A percentile compares a stretch with the other conserved stretches of the same genome.
phyloP scores from a whole-genome alignment of 2,888 invertebrate genomes.

The Eristalis tenax region DNA sequence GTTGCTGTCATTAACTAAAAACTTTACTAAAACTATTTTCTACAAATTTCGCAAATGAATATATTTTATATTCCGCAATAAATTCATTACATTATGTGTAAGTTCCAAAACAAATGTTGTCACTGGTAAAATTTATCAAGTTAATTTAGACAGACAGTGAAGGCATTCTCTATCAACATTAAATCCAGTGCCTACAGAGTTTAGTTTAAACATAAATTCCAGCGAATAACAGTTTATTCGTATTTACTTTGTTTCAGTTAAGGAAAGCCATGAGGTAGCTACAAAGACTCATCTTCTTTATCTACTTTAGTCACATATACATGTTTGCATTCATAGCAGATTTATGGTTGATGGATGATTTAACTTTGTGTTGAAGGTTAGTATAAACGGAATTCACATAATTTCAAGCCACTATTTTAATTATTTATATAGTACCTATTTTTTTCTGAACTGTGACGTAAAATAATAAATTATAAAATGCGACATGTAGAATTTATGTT shows the following conservation, averaged over 20 bases:
- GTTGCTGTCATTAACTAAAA: too few species aligned
- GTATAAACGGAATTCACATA: too few species aligned
- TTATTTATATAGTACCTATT: too few species aligned
- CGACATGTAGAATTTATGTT: not conserved
- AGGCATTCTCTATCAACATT: not conserved
- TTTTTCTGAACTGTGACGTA: too few species aligned
- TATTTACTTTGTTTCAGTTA: not conserved
- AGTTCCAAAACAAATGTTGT: not conserved
- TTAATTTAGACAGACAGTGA: not conserved
- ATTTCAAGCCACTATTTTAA: too few species aligned
- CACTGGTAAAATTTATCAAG: not conserved
- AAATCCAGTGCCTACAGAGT: not conserved
- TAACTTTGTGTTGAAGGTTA: too few species aligned
- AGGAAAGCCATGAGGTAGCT: not conserved
- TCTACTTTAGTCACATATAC: not conserved
- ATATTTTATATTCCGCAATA: too few species aligned
- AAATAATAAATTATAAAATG: too few species aligned
- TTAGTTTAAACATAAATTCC: not conserved
- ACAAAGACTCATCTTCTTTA: not conserved
- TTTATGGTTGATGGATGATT: not conserved
- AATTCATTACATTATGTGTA: not conserved
- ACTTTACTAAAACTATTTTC: too few species aligned
- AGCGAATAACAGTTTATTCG: not conserved
- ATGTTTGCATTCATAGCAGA: not conserved
- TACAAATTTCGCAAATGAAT: too few species aligned